phyloP scores from a whole-genome alignment of 2,888 invertebrate genomes.

The Drosophila paramelanica region DNA sequence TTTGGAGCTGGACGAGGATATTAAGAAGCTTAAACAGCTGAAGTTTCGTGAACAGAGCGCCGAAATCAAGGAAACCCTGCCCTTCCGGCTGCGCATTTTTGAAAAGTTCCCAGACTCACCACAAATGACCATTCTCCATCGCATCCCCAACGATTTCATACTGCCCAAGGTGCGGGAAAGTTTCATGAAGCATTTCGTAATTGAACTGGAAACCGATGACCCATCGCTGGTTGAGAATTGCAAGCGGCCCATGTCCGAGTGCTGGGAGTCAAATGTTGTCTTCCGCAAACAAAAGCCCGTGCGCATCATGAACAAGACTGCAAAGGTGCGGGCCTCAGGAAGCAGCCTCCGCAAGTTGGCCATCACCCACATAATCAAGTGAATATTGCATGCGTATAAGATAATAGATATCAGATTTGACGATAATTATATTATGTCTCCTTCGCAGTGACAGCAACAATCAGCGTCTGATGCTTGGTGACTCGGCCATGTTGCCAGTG shows the following conservation, averaged over 20 bases:
- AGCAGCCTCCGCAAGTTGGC: slow-evolving; percentile 92
- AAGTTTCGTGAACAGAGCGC: slow-evolving; percentile 99
- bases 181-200: slow-evolving; percentile 99
- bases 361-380: slow-evolving; percentile 95
- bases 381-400: slow-evolving; percentile 67
- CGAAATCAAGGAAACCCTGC: slow-evolving; percentile 98
- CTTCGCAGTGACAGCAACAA: slow-evolving; percentile 94
- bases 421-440: neutral
- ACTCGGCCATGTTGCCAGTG: slow-evolving; percentile 96
- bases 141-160: slow-evolving; percentile 96
- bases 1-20: slow-evolving; percentile 99
- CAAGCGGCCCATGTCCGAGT: slow-evolving; percentile 86
- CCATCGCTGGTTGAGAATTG: slow-evolving; percentile 85
- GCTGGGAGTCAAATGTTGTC: slow-evolving; percentile 90
- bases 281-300: slow-evolving; percentile 94
- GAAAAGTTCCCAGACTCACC: slow-evolving; percentile 99
- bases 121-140: slow-evolving; percentile 97
- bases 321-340: slow-evolving; percentile 92
- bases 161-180: slow-evolving; percentile 97
- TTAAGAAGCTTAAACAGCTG: slow-evolving; percentile 98
- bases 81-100: slow-evolving; percentile 97
- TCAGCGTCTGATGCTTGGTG: slow-evolving; percentile 95
- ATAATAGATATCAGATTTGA: neutral
- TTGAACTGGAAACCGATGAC: slow-evolving; percentile 94
- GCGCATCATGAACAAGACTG: slow-evolving; percentile 91